phyloP scores from a whole-genome alignment of 2,797 vertebrate genomes.

The Bryconaethiops microstoma region DNA sequence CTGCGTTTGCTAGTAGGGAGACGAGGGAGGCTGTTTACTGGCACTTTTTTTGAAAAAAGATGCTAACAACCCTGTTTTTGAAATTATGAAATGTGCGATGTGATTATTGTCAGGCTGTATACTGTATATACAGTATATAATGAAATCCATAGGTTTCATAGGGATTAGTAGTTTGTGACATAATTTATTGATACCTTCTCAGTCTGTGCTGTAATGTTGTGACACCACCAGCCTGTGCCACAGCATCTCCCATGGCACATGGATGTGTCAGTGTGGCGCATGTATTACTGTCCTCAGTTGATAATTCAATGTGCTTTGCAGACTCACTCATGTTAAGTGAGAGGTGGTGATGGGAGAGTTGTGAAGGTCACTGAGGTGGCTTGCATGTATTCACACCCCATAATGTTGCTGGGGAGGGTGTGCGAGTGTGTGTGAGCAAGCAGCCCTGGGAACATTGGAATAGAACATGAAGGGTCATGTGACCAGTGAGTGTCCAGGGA shows the following conservation, averaged over 20 bases:
- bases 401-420: neutral
- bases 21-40: too few species aligned
- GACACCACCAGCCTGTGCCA: constrained; percentile 21
- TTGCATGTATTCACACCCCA: neutral
- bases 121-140: too few species aligned
- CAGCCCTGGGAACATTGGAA: constrained; percentile 5
- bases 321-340: neutral
- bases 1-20: too few species aligned
- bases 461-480: constrained; percentile 37
- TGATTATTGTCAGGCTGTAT: neutral
- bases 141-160: neutral
- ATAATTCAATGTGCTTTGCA: neutral
- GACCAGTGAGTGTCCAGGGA: constrained; percentile 29
- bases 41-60: too few species aligned
- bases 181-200: neutral
- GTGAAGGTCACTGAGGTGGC: neutral
- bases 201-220: neutral
- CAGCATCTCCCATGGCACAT: neutral
- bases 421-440: neutral
- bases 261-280: neutral
- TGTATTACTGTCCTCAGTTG: constrained; percentile 1
- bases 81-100: too few species aligned
- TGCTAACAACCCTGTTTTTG: too few species aligned
- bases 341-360: neutral
- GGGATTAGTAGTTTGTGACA: constrained; percentile 9